Conservation (phyloP, 2,113 vertebrate species). For the Pandion haliaetus region DNA sequence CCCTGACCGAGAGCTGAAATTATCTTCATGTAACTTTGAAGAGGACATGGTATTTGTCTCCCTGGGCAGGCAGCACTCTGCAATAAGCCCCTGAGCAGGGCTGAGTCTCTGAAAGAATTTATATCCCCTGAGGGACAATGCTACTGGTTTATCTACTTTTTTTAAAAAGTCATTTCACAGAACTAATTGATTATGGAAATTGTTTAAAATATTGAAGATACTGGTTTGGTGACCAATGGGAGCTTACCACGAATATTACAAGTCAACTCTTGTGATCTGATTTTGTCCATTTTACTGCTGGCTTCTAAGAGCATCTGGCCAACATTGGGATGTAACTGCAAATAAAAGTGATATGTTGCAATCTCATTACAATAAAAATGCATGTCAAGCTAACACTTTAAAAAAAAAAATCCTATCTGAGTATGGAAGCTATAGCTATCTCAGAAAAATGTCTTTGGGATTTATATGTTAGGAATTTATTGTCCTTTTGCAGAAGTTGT, state of each 20-base stretch:
- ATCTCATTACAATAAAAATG: background rate
- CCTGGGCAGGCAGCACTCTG: conserved; percentile 20
- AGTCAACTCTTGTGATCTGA: background rate
- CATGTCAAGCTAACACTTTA: background rate
- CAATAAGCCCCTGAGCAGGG: conserved; percentile 15
- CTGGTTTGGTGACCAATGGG: background rate
- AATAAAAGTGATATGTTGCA: background rate
- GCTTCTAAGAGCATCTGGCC: background rate
- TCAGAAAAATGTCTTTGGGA: background rate
- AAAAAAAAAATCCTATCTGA: background rate
- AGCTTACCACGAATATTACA: background rate
- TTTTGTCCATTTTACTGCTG: conserved; percentile 4
- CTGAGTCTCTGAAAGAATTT: conserved; percentile 9
- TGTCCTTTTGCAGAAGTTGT: background rate
- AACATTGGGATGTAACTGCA: background rate
- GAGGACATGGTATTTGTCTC: conserved; percentile 14
- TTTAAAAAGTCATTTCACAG: conserved; percentile 43
- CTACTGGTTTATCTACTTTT: conserved; percentile 16
- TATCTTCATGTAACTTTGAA: conserved; percentile 61
- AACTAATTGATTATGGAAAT: conserved; percentile 70
- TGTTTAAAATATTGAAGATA: conserved; percentile 34
- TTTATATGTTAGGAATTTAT: background rate
- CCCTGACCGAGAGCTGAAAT: conserved; percentile 49
- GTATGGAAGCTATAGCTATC: background rate
- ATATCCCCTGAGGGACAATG: background rate